phyloP scores from a whole-genome alignment of 2,797 vertebrate species.

The Chiloscyllium punctatum region DNA sequence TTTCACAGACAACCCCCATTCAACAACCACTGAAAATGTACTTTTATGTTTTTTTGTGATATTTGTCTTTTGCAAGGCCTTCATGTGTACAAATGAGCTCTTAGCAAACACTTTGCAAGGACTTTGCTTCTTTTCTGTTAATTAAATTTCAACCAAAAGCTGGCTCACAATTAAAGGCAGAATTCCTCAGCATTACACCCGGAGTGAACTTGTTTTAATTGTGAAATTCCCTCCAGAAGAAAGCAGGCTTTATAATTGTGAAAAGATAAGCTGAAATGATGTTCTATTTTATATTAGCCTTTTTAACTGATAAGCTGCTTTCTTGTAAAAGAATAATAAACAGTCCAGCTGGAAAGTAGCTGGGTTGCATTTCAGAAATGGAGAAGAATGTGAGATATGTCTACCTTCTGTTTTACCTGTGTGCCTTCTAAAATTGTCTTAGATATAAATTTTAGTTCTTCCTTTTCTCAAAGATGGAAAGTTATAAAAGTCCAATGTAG shows the following conservation, averaged over 20 bases:
- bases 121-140: not conserved
- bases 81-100: not conserved
- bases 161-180: not conserved
- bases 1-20: not conserved
- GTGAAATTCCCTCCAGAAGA: not conserved
- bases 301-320: not conserved
- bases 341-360: not conserved
- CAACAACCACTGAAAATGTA: not conserved
- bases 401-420: not conserved
- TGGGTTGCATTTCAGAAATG: not conserved
- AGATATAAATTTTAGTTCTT: conserved; percentile 1
- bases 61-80: not conserved
- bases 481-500: not conserved
- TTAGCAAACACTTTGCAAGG: conserved; percentile 1
- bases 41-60: not conserved
- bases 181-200: not conserved
- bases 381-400: not conserved
- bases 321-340: conserved; percentile 3
- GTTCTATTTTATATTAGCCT: not conserved
- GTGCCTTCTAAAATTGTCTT: not conserved
- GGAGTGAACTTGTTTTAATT: not conserved
- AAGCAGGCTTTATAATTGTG: not conserved
- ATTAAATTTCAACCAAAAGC: not conserved
- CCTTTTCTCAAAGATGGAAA: not conserved
- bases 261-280: not conserved